Evolutionary conservation across 2,113 vertebrate genomes (phyloP).

Genomic region (Gallinago media): DNA sequence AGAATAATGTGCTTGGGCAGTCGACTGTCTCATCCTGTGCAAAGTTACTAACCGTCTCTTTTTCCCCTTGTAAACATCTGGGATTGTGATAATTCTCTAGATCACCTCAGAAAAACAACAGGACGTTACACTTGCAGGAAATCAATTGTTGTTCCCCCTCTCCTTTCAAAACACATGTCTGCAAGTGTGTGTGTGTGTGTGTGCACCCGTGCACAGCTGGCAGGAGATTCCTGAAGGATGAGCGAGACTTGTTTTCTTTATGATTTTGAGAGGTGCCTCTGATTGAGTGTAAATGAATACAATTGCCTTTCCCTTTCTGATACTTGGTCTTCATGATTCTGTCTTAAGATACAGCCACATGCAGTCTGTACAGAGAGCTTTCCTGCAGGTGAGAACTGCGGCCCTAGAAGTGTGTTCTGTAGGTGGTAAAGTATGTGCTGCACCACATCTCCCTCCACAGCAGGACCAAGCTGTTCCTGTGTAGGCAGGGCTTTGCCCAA

Average conservation of each 20-base stretch:
- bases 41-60: neutral
- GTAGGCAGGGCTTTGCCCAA: neutral
- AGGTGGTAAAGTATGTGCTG: neutral
- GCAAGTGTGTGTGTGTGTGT: neutral
- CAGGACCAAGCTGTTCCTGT: neutral
- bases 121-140: conserved; percentile 19
- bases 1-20: neutral
- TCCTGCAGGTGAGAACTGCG: neutral
- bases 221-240: neutral
- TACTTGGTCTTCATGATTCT: neutral
- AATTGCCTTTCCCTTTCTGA: neutral
- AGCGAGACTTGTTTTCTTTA: neutral
- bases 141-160: conserved; percentile 11
- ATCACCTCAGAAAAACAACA: conserved; percentile 29
- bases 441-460: neutral
- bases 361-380: neutral
- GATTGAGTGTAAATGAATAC: neutral
- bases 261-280: neutral
- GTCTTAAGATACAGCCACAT: neutral
- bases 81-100: conserved; percentile 28
- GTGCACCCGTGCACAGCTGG: neutral
- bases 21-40: neutral
- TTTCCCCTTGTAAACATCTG: conserved; percentile 14
- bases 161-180: neutral
- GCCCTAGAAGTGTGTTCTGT: neutral